phyloP scores from a whole-genome alignment of 2,113 vertebrate species.

The Rhegmatorhina hoffmannsi region DNA sequence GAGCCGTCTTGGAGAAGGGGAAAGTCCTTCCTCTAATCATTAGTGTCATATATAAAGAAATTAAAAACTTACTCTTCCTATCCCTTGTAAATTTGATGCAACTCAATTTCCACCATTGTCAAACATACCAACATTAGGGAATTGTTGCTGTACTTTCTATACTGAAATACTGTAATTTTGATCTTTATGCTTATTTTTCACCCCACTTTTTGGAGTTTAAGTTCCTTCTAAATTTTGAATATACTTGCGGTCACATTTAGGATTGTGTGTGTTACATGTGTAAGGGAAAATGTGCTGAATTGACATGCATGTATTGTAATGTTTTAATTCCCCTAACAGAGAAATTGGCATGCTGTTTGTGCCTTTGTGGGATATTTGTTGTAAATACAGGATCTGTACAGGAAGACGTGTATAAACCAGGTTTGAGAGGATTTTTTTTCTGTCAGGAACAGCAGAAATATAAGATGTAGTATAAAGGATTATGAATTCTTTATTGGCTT shows the following conservation, averaged over 20 bases:
- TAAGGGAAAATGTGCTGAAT: not conserved
- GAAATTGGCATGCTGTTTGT: not conserved
- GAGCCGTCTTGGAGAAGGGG: not conserved
- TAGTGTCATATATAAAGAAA: not conserved
- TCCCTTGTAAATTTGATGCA: not conserved
- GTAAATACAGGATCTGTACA: not conserved
- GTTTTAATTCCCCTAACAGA: not conserved
- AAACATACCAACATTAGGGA: not conserved
- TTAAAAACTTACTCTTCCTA: not conserved
- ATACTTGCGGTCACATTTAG: fast-evolving
- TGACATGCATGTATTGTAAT: not conserved
- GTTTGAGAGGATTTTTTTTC: not conserved
- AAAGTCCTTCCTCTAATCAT: not conserved
- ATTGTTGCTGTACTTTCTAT: not conserved
- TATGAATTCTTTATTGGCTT: not conserved
- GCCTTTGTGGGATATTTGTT: not conserved
- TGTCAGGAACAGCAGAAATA: not conserved
- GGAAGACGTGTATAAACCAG: not conserved
- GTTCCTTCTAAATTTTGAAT: not conserved
- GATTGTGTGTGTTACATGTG: not conserved
- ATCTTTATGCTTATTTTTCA: not conserved
- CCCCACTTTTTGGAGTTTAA: not conserved
- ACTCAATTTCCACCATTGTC: not conserved
- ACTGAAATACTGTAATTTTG: not conserved
- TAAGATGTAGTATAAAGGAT: not conserved